Evolutionary conservation across 1,140 invertebrate species (phyloP).

Genomic region (Sycophila sp.): DNA sequence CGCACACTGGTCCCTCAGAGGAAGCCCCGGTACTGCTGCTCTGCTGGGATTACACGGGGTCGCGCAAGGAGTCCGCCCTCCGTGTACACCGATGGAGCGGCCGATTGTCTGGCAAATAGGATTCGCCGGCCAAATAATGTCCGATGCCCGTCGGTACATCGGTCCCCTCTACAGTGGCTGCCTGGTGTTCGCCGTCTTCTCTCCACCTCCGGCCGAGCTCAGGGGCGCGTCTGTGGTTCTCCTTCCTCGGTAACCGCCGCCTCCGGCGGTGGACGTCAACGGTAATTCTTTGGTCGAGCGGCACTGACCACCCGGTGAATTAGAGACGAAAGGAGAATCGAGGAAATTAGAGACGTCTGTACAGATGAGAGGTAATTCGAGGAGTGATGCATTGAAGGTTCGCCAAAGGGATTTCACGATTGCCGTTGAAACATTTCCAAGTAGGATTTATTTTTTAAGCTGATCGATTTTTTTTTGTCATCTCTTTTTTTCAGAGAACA

Average conservation of each 20-base stretch:
- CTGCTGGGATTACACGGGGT: slow-evolving; percentile 44
- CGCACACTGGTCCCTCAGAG: not conserved
- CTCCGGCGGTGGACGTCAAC: slow-evolving; percentile 32
- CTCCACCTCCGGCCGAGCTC: not conserved
- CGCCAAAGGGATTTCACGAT: too few relatives aligned
- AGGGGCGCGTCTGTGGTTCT: slow-evolving; percentile 6
- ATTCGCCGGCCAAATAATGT: slow-evolving; percentile 52
- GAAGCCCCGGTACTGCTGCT: too few relatives aligned
- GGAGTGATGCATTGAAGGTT: too few relatives aligned
- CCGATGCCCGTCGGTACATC: slow-evolving; percentile 30
- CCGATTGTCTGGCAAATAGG: slow-evolving; percentile 54
- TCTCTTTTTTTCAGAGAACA: too few relatives aligned
- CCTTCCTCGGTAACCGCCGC: not conserved
- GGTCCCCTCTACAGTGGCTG: slow-evolving; percentile 39
- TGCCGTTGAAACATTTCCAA: too few relatives aligned
- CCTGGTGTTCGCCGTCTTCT: slow-evolving; percentile 33
- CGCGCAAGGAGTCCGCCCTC: too few relatives aligned
- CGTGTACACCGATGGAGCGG: slow-evolving; percentile 40
- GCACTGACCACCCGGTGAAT: slow-evolving; percentile 4
- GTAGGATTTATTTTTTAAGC: too few relatives aligned
- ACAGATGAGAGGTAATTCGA: too few relatives aligned
- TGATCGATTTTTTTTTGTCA: too few relatives aligned
- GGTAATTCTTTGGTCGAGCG: not conserved
- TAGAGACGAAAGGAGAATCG: not conserved
- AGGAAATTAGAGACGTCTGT: not conserved